Percentiles rank a stretch among this genome's conserved stretches.
These are phyloP conservation scores for Dicyrtoma fusca DNA, from an alignment of 2,888 invertebrate species.

Conservation along the genomic window DNA sequence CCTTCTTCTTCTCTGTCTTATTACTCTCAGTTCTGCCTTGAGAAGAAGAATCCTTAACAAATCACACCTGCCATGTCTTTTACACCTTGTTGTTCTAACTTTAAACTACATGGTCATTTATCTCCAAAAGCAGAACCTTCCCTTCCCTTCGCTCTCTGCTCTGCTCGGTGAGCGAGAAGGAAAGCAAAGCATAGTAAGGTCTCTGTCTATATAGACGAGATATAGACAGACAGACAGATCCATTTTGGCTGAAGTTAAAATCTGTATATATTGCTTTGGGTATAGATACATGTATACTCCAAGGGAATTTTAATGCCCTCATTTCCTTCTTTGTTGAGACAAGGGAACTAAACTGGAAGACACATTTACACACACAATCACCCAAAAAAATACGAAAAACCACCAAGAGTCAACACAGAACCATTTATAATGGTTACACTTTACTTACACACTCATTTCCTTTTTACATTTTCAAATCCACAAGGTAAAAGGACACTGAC, in stretches of 20 bases:
- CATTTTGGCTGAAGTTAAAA: not conserved
- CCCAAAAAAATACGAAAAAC: not conserved
- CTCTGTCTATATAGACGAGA: too few species aligned
- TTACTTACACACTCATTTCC: slow-evolving; percentile 1
- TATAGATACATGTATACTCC: slow-evolving; percentile 7
- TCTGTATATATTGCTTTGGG: not conserved
- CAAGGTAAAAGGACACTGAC: not conserved
- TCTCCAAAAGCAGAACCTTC: slow-evolving; percentile 2
- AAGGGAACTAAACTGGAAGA: slow-evolving; percentile 2
- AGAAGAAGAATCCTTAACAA: slow-evolving; percentile 35
- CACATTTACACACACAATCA: slow-evolving; percentile 10
- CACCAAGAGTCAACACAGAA: slow-evolving; percentile 25
- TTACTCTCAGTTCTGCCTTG: slow-evolving; percentile 13
- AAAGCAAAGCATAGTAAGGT: too few species aligned
- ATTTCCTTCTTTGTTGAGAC: slow-evolving; percentile 44
- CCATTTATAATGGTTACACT: slow-evolving; percentile 20
- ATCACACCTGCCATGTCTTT: slow-evolving; percentile 48
- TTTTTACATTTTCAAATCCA: not conserved
- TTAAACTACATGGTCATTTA: slow-evolving; percentile 2
- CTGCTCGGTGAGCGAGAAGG: not conserved
- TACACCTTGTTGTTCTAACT: slow-evolving; percentile 34
- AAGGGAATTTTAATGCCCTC: slow-evolving; percentile 54
- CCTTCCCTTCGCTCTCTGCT: not conserved
- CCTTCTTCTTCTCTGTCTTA: slow-evolving; percentile 18
- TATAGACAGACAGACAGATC: too few species aligned